phyloP scores from a whole-genome alignment of 2,113 vertebrate genomes.

The Leiothrix lutea region DNA sequence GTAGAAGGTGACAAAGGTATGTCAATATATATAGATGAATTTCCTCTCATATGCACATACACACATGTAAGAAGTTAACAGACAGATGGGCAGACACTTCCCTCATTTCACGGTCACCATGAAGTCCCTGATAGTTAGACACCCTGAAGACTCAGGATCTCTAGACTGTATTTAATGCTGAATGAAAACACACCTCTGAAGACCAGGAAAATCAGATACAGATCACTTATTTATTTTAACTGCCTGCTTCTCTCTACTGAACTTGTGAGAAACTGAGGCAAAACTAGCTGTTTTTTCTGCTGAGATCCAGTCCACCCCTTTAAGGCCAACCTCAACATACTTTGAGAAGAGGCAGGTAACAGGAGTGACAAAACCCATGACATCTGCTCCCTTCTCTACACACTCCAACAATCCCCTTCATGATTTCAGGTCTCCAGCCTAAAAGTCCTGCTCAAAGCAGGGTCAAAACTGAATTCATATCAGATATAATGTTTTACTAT shows the following conservation, averaged over 20 bases:
- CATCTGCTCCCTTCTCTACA: not conserved
- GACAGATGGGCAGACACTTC: not conserved
- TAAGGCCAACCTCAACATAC: not conserved
- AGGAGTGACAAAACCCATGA: not conserved
- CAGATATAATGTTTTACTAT: not conserved
- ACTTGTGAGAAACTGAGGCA: not conserved
- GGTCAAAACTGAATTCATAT: not conserved
- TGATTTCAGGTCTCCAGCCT: fast-evolving
- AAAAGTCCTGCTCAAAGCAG: not conserved
- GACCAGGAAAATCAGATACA: not conserved
- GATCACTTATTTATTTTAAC: not conserved
- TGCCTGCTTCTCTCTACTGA: not conserved
- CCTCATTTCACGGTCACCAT: not conserved
- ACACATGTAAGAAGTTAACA: not conserved
- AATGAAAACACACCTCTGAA: not conserved
- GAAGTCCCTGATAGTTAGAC: not conserved
- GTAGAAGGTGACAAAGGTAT: not conserved
- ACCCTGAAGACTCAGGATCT: not conserved
- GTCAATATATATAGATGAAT: not conserved
- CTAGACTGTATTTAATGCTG: not conserved
- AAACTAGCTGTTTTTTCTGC: not conserved
- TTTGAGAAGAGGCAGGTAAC: not conserved
- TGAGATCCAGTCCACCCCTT: not conserved
- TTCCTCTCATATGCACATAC: not conserved
- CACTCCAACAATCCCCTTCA: not conserved